Conservation (phyloP, 2,113 vertebrate species). For the Lipophrys pholis region DNA sequence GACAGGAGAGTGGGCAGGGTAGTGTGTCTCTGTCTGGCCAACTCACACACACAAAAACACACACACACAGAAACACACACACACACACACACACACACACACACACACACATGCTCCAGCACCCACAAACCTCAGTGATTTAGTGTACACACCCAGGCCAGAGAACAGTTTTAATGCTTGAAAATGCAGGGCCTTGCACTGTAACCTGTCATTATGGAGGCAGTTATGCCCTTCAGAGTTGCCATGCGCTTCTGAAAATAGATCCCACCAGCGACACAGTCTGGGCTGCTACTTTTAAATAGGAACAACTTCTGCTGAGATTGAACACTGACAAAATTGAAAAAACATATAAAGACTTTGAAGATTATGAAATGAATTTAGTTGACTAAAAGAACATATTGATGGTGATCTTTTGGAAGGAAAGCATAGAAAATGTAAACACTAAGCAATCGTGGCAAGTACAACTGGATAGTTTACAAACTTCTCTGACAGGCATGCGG, state of each 20-base stretch:
- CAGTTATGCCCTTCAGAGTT: slow-evolving; percentile 78
- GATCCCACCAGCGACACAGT: slow-evolving; percentile 78
- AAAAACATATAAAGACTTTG: background rate
- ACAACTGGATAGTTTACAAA: background rate
- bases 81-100: slow-evolving; percentile 31
- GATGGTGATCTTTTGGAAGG: background rate
- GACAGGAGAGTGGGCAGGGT: slow-evolving; percentile 55
- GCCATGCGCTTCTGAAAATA: slow-evolving; percentile 83
- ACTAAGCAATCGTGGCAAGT: background rate
- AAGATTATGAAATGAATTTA: background rate
- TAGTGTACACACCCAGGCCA: slow-evolving; percentile 72
- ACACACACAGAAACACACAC: no score
- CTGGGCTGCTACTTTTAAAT: slow-evolving; percentile 80
- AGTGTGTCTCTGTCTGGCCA: slow-evolving; percentile 56
- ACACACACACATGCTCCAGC: slow-evolving; percentile 35
- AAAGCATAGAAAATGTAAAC: background rate
- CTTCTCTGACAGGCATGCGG: slow-evolving; percentile 25
- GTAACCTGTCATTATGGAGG: slow-evolving; percentile 83
- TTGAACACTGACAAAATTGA: slow-evolving; percentile 17
- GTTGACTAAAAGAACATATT: background rate
- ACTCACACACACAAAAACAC: slow-evolving; percentile 52
- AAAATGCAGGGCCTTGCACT: slow-evolving; percentile 69
- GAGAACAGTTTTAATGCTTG: slow-evolving; percentile 68
- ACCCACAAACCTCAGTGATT: slow-evolving; percentile 63
- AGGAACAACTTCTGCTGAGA: slow-evolving; percentile 66